Conservation (phyloP, 1,140 invertebrate genomes). For the Solenopsis fugax region DNA sequence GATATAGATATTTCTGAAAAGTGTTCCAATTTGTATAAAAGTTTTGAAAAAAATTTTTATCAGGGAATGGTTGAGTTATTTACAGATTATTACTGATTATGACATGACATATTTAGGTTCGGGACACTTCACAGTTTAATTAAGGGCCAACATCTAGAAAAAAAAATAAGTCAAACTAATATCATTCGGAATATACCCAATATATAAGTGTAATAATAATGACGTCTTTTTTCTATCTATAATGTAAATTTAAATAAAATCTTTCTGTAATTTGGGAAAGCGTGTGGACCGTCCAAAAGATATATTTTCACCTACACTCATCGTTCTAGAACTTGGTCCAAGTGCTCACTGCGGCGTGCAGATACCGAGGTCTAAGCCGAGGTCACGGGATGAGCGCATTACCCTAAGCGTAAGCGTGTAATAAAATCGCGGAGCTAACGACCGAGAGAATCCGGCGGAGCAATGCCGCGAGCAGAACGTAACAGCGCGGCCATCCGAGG, state of each 20-base stretch:
- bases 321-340: constrained; percentile 6
- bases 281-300: background rate
- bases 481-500: constrained; percentile 50
- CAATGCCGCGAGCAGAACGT: constrained; percentile 44
- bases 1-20: too few relatives aligned
- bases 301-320: constrained; percentile 60
- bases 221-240: background rate
- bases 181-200: too few relatives aligned
- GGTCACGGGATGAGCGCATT: constrained; percentile 76
- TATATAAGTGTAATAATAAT: too few relatives aligned
- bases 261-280: background rate
- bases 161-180: too few relatives aligned
- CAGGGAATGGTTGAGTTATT: too few relatives aligned
- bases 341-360: constrained; percentile 64
- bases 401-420: constrained; percentile 74
- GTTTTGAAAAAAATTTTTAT: too few relatives aligned
- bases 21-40: too few relatives aligned
- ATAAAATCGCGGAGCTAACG: constrained; percentile 75
- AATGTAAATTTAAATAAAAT: background rate
- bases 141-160: too few relatives aligned
- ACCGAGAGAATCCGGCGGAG: constrained; percentile 64
- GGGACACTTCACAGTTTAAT: too few relatives aligned
- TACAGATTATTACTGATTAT: too few relatives aligned
- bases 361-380: constrained; percentile 74
- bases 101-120: too few relatives aligned